Percentiles rank a stretch among this genome's conserved stretches.
Conservation (phyloP, 2,888 invertebrate species). For the Sepioteuthis lessoniana region DNA sequence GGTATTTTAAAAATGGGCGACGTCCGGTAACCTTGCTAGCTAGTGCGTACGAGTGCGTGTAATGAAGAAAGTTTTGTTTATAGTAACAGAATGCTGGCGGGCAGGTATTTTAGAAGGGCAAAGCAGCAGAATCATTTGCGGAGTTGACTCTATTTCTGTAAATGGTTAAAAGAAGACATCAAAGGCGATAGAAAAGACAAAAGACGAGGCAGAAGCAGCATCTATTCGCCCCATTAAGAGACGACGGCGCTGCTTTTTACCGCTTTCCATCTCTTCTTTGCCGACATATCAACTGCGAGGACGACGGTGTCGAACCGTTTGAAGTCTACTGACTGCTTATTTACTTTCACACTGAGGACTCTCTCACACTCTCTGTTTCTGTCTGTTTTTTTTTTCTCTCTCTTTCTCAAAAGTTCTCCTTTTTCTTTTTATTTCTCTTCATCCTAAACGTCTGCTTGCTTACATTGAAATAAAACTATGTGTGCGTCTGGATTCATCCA, state of each 20-base stretch:
- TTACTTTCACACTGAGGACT: not conserved
- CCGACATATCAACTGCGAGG: not conserved
- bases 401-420: not conserved
- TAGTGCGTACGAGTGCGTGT: not conserved
- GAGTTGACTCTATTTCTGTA: not conserved
- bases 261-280: not conserved
- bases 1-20: not conserved
- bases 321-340: constrained; percentile 9
- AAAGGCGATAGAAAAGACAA: not conserved
- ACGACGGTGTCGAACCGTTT: not conserved
- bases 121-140: not conserved
- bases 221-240: not conserved
- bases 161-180: constrained; percentile 20
- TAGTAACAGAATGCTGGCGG: not conserved
- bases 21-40: not conserved
- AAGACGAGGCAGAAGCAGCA: not conserved
- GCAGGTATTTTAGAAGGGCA: not conserved
- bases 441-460: not conserved
- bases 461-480: not conserved
- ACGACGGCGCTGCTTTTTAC: not conserved
- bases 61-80: not conserved
- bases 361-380: not conserved
- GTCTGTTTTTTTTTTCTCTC: fast-evolving
- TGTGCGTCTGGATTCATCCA: not conserved
- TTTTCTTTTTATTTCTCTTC: not conserved